Base-by-base conservation (phyloP, 92 coral and sea anemone species). In the Paramuricea clavata region DNA sequence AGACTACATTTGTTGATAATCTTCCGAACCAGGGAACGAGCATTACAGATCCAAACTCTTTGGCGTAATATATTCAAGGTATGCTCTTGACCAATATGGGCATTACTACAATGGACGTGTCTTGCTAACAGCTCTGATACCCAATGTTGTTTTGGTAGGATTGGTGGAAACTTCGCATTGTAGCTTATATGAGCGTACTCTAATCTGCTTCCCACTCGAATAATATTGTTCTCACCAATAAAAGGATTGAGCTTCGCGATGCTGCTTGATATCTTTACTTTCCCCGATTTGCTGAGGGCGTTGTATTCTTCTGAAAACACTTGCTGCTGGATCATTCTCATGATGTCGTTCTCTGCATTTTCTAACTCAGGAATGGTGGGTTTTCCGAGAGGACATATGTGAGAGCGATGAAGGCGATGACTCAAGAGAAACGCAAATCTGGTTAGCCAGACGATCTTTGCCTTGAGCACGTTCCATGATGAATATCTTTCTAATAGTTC, bases 81-180 rank as follows among this genome's bases (percentile, higher is more conserved):
- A 15, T 83, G 92, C 70, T 74, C 84, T 41, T 82, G 70, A 13
- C 88, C 88, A 21, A 61, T 83, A 65, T 88, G 83, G 43, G 83
- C 41, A 22, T 67, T 19, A 5, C 13, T 12, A n/a, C 35, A 67
- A 22, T 67, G 74, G 2, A 30, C 41, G 17, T 67, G 41, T 22
- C 74, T 67, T 26, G 44, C 74, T 30, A 67, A 16, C 19, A 67
- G 5, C 12, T 67, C 74, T 8, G 74, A 12, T 8, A 67, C 11
- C 26, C 5, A 6, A 30, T 27, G 74, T 3, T 22, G 39, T 35
- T 67, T 67, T 2, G 74, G 74, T 30, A 67, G n/a, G 0, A 67
- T 30, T 12, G 74, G 5, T 67, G 74, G 74, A n/a, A 30, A 67
- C 21, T 67, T 67, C 6, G 39, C 74, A 30, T 67, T 36, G 19